Base-by-base conservation (phyloP, 2,888 invertebrate genomes). In the Agriotes lineatus region DNA sequence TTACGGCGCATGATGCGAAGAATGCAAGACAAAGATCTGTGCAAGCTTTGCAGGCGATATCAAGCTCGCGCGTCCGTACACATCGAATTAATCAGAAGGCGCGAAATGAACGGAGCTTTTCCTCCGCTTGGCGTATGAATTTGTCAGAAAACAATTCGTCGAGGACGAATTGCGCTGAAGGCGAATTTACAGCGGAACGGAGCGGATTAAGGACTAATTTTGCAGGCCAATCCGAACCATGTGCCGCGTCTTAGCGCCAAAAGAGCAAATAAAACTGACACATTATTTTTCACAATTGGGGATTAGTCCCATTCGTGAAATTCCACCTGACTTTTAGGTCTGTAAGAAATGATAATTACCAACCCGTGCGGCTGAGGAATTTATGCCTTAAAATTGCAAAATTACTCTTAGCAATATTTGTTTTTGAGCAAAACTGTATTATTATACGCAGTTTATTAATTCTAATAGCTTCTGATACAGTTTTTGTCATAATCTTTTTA, bases 81-180 rank as follows among this genome's bases (percentile, higher is more conserved):
- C 56, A 62, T 61, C 56, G 33, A 62, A 62, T 67, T 61, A 67
- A 67, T 61, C 44, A 50, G 45, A 16, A 48, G n/a, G 57, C 20
- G 5, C 20, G 60, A 61, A 54, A 44, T 35, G 35, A 58, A 52
- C 45, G 19, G 10, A 39, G 30, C 39, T 33, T 50, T 57, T 45
- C 39, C 18, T 35, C 57, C 16, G 37, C 39, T 18, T 18, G 16
- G 35, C 30, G 37, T 68, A 68, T 63, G 63, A 68, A 68, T 64
- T 68, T 68, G 68, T 68, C 68, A 63, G 68, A 69, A 66, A 65
- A 65, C 69, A 65, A 69, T 69, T 69, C 69, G 69, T 65, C 60
- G 69, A 64, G 61, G 69, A 60, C 60, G 65, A 61, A 59, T 33
- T 60, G 39, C 16, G 69, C 69, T 69, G 60, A 69, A 69, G 69